Conservation (phyloP, 2,797 vertebrate genomes). For the Enteromius afrohamiltoni region DNA sequence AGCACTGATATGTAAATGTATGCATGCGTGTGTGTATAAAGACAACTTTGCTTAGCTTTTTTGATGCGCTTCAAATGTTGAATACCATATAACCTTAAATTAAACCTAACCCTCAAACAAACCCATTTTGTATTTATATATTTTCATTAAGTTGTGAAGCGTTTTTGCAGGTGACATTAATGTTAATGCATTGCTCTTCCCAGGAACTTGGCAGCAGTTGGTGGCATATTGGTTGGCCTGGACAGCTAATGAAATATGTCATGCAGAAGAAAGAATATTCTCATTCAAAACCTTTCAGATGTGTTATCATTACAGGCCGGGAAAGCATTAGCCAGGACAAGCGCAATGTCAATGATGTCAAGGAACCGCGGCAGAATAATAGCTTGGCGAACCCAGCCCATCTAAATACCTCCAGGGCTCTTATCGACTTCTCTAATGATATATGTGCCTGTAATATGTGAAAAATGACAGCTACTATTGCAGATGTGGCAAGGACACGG, state of each 20-base stretch:
- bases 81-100: not conserved
- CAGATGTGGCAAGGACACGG: constrained; percentile 17
- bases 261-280: constrained; percentile 6
- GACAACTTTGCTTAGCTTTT: too few relatives aligned
- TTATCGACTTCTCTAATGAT: constrained; percentile 41
- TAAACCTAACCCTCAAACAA: not conserved
- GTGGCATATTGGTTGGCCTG: not conserved
- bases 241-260: not conserved
- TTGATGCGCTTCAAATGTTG: too few relatives aligned
- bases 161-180: not conserved
- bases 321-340: constrained; percentile 42
- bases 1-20: too few relatives aligned
- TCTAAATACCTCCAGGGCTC: constrained; percentile 37
- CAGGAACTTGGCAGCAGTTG: not conserved
- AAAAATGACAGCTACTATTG: constrained; percentile 26
- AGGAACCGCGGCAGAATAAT: constrained; percentile 22
- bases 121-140: not conserved
- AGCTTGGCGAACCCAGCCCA: constrained; percentile 32
- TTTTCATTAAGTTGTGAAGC: not conserved
- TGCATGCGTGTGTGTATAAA: too few relatives aligned
- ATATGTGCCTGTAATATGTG: constrained; percentile 10
- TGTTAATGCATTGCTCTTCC: not conserved
- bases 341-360: constrained; percentile 50
- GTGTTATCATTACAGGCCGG: constrained; percentile 23
- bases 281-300: constrained; percentile 4